phyloP scores from a whole-genome alignment of 2,113 vertebrate species.

The Zingel zingel region DNA sequence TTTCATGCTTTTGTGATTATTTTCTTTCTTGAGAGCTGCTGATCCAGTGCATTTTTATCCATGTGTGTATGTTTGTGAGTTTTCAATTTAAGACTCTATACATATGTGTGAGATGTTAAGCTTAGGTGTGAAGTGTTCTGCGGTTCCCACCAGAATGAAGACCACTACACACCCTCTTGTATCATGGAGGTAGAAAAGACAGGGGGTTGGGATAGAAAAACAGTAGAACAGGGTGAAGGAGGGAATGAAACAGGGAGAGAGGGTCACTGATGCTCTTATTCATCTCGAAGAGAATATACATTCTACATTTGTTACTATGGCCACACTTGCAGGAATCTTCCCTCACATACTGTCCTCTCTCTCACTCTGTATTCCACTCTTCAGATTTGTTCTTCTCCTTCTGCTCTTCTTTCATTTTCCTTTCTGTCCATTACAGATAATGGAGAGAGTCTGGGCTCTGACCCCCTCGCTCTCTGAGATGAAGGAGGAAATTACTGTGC shows the following conservation, averaged over 20 bases:
- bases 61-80: slow-evolving; percentile 17
- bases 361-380: neutral
- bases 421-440: slow-evolving; percentile 50
- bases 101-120: slow-evolving; percentile 69
- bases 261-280: neutral
- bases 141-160: slow-evolving; percentile 39
- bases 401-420: neutral
- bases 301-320: neutral
- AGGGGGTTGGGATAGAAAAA: neutral
- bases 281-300: slow-evolving; percentile 35
- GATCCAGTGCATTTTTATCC: slow-evolving; percentile 13
- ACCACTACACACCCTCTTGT: slow-evolving; percentile 15
- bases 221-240: neutral
- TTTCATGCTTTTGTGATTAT: slow-evolving; percentile 29
- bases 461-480: slow-evolving; percentile 45
- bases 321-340: slow-evolving; percentile 25
- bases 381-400: neutral
- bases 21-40: slow-evolving; percentile 19
- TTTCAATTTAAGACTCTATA: slow-evolving; percentile 54
- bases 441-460: slow-evolving; percentile 30
- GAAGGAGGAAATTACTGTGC: slow-evolving; percentile 55
- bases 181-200: neutral
- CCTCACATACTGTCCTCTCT: slow-evolving; percentile 13
- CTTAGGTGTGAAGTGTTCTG: slow-evolving; percentile 74
- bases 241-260: neutral